Evolutionary conservation across 2,888 invertebrate genomes (phyloP).

Genomic region (Ormia ochracea): DNA sequence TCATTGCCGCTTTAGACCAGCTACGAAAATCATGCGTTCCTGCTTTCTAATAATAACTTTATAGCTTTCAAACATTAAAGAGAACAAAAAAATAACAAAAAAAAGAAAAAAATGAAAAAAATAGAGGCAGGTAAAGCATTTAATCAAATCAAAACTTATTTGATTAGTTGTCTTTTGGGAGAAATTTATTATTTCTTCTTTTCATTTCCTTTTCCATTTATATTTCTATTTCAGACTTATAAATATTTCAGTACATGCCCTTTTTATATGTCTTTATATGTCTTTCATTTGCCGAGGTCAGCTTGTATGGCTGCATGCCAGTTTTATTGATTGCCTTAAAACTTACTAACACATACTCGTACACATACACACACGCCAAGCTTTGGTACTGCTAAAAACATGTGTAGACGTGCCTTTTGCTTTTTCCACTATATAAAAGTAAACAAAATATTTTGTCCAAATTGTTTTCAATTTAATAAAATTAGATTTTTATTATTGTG

Average conservation of each 20-base stretch:
- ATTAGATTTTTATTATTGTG: conserved; percentile 52
- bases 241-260: not conserved
- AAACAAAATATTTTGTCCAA: conserved; percentile 53
- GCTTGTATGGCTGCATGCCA: conserved; percentile 56
- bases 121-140: conserved; percentile 1
- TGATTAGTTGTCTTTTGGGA: conserved; percentile 15
- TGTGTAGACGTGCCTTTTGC: not conserved
- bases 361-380: not conserved
- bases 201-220: not conserved
- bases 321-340: conserved; percentile 57
- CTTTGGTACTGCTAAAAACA: not conserved
- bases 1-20: no score
- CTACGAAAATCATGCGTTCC: no score
- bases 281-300: not conserved
- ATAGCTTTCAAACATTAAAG: no score
- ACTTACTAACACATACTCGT: not conserved
- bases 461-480: conserved; percentile 61
- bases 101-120: not conserved
- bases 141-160: conserved; percentile 33
- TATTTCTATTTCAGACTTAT: not conserved
- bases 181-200: not conserved
- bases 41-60: no score
- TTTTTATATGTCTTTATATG: not conserved
- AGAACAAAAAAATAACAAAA: no score
- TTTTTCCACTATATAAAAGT: not conserved